Evolutionary conservation across 2,888 invertebrate genomes (phyloP).

Genomic region (Aleiodes leptofemur): DNA sequence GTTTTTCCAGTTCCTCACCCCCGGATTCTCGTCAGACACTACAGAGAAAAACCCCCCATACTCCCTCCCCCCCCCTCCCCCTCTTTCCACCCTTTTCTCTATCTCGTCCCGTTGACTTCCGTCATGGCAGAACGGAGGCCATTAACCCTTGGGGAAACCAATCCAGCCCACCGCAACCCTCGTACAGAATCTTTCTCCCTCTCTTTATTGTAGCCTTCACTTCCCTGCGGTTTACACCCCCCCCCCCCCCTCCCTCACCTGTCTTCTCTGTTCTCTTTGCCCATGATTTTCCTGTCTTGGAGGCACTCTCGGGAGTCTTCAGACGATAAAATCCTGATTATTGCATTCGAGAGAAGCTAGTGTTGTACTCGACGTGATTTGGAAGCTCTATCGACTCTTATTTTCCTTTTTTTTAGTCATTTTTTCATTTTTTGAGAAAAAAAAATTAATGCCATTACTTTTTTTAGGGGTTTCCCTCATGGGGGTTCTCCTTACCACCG

Average conservation of each 20-base stretch:
- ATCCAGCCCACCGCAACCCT: slow-evolving; percentile 11
- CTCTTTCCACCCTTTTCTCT: no score
- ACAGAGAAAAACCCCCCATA: slow-evolving; percentile 11
- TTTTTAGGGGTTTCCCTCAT: no score
- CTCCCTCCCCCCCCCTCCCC: neutral
- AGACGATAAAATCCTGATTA: slow-evolving; percentile 34
- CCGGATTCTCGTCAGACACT: slow-evolving; percentile 24
- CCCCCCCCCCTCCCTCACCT: neutral
- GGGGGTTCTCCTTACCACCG: no score
- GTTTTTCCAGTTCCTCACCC: slow-evolving; percentile 19
- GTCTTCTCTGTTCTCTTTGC: no score
- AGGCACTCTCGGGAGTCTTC: slow-evolving; percentile 12
- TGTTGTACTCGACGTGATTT: slow-evolving; percentile 5
- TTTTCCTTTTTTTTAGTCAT: neutral
- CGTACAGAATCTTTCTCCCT: neutral
- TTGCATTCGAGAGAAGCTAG: slow-evolving; percentile 2
- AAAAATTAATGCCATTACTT: no score
- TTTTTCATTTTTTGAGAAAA: no score
- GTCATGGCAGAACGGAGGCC: slow-evolving; percentile 29
- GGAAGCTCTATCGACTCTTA: neutral
- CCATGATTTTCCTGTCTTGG: neutral
- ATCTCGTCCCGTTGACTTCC: slow-evolving; percentile 26
- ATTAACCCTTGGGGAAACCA: slow-evolving; percentile 42
- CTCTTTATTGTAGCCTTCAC: slow-evolving; percentile 19
- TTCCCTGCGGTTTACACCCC: slow-evolving; percentile 1